These are phyloP conservation scores for Arenaria interpres DNA, from an alignment of 2,113 vertebrate genomes.

Conservation along the genomic window DNA sequence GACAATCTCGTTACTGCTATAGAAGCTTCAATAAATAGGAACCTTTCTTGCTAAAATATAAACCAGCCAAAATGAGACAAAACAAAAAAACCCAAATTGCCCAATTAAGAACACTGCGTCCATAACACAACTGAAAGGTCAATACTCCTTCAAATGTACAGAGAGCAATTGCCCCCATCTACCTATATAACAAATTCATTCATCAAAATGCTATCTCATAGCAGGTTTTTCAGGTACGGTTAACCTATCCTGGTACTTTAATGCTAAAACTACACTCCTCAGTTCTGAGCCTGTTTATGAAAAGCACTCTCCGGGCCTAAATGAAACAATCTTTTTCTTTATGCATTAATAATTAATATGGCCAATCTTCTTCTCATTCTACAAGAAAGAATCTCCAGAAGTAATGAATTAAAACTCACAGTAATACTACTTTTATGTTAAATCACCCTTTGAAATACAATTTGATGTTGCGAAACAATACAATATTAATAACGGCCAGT, in stretches of 20 bases:
- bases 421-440: neutral
- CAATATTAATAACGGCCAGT: neutral
- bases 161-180: constrained; percentile 23
- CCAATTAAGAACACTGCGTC: constrained; percentile 48
- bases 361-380: neutral
- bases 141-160: constrained; percentile 50
- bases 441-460: neutral
- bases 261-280: neutral
- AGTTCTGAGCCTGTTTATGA: neutral
- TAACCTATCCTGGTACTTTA: neutral
- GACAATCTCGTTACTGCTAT: constrained; percentile 65
- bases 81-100: neutral
- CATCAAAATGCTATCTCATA: constrained; percentile 1
- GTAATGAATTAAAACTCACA: neutral
- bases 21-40: constrained; percentile 57
- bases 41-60: constrained; percentile 23
- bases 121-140: constrained; percentile 59
- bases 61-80: constrained; percentile 17
- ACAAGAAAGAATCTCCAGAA: neutral
- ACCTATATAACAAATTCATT: constrained; percentile 30
- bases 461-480: neutral
- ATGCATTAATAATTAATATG: neutral
- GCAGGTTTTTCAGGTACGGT: constrained; percentile 14
- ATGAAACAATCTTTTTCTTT: neutral
- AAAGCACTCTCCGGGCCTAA: neutral